Base-by-base conservation (phyloP, 2,797 vertebrate species). In the Tachyglossus aculeatus region DNA sequence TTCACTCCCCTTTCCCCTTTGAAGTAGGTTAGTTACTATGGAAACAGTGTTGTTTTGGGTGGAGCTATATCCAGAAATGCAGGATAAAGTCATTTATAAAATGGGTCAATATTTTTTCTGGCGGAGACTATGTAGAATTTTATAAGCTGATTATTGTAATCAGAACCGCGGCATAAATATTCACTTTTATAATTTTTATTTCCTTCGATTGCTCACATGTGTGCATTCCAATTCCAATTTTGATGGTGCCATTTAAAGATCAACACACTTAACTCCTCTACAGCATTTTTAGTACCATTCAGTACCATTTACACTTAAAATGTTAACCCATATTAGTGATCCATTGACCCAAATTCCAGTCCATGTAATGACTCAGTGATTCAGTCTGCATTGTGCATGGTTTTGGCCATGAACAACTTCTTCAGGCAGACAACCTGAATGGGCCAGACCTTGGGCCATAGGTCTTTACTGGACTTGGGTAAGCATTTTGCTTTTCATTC, bases 101-200 rank as follows among this genome's bases (percentile, higher is more conserved):
- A 83, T 78, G 71, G 80, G 80, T 83, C 83, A 85, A 87, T 85
- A 83, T 83, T 87, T 80, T 58, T 76, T 83, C 80, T 80, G 80
- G 78, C 82, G 37, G 48, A 71, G 63, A 57, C 54, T 80, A 54
- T 76, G 74, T 71, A 74, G 68, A 71, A 71, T 44, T 65, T 78
- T 71, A 77, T 81, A 68, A 70, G 51, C 79, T 83, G 73, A 78
- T 83, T 47, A 77, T 78, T 76, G 43, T 40, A 48, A 61, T 78
- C 68, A 78, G 79, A 82, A 53, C 81, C 63, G 68, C 48, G 78
- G 83, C 76, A 87, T 78, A 76, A 75, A 83, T 82, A 77, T 83
- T 54, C 63, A 74, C 76, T 83, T 80, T 80, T 71, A 76, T 81
- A 79, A 76, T n/a, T n/a, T n/a, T 85, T 81, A 70, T 82, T 85